Evolutionary conservation across 2,888 invertebrate species (phyloP).

Genomic region (Drosophila peninsularis): DNA sequence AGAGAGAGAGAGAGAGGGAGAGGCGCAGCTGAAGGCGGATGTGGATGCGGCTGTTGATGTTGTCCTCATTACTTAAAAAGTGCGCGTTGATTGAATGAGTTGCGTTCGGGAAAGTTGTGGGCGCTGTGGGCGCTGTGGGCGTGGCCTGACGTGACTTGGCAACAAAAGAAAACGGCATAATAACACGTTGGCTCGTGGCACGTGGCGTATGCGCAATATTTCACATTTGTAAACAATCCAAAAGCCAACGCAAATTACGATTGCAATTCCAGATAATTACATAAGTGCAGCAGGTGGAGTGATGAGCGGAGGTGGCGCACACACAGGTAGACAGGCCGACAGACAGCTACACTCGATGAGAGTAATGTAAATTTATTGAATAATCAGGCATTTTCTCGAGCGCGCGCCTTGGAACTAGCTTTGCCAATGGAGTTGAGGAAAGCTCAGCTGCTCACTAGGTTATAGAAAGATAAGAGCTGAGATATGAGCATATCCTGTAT

Average conservation of each 20-base stretch:
- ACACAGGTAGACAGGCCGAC: not conserved
- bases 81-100: conserved; percentile 69
- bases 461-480: too few species aligned
- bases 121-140: conserved; percentile 1
- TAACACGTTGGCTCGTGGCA: conserved; percentile 6
- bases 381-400: too few species aligned
- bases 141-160: conserved; percentile 20
- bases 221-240: conserved; percentile 28
- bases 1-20: not conserved
- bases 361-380: too few species aligned
- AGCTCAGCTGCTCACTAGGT: too few species aligned
- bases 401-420: too few species aligned
- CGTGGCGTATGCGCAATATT: conserved; percentile 50
- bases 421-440: too few species aligned
- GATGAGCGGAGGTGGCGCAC: not conserved
- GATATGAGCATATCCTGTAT: too few species aligned
- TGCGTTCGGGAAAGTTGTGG: conserved; percentile 21
- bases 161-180: conserved; percentile 2
- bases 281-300: conserved; percentile 9
- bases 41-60: conserved; percentile 47
- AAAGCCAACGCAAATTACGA: conserved; percentile 22
- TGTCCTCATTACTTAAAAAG: conserved; percentile 74
- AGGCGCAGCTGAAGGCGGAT: not conserved
- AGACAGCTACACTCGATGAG: not conserved
- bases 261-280: conserved; percentile 49